Evolutionary conservation across 2,113 vertebrate species (phyloP), one percentile per base, ranked within the genome.

Genomic region (Toxotes jaculatrix): DNA sequence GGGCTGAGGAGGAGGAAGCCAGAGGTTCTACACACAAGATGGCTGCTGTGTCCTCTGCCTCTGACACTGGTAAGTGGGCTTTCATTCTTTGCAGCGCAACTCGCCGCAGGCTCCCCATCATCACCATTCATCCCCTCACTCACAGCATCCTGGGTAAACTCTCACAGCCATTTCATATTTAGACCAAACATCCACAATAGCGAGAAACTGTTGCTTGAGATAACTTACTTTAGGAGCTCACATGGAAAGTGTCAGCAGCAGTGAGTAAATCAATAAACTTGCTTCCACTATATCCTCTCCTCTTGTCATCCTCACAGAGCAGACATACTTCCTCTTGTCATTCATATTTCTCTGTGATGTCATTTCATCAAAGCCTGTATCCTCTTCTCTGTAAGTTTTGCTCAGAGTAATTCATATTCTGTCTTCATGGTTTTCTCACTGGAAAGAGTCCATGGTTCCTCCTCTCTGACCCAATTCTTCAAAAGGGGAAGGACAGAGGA

Each of bases 31-130:
- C 89, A 79, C 89, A 93, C 93, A 95, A 95, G 93, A 95, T 95
- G 95, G 95, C 94, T 93, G 93, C 94, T 83, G 87, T 93, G 92
- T 94, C 93, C 91, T 93, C 93, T 90, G 88, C 87, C 83, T 93
- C 90, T 72, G 91, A 91, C 82, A 88, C 93, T 31, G 94, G 95
- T 95, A 78, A 94, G 94, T 93, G 79, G 72, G 57, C 64, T 80
- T 79, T 84, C 51, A 79, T 87, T 59, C 74, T 81, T 76, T 76
- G 51, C 80, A 23, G 0, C 71, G 82, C 38, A 43, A 74, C 69
- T 79, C 8, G 9, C 70, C 32, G 40, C 77, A 2, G 36, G 17
- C 61, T 34, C 13, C 23, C 12, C 56, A 42, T 63, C 78, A 69
- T 49, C 64, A 4, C 62, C 11, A 0, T 70, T 69, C 62, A 23